Conservation (phyloP, 2,888 invertebrate genomes). For the Clepsis dumicolana region DNA sequence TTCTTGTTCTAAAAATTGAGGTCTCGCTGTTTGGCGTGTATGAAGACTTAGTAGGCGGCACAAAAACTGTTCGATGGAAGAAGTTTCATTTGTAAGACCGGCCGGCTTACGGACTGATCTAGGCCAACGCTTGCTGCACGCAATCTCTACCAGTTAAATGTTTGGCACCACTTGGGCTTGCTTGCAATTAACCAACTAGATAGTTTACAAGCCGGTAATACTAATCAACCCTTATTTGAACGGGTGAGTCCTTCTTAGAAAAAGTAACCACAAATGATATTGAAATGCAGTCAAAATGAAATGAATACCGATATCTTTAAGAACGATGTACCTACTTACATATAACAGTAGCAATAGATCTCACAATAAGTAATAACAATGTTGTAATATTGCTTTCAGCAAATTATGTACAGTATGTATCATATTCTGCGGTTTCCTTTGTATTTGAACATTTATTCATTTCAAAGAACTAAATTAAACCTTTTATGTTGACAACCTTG, state of each 20-base stretch:
- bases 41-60: slow-evolving; percentile 51
- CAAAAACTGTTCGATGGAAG: slow-evolving; percentile 54
- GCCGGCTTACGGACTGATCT: slow-evolving; percentile 61
- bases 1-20: slow-evolving; percentile 23
- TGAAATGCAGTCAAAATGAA: not conserved
- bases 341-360: not conserved
- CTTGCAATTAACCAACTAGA: slow-evolving; percentile 35
- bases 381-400: not conserved
- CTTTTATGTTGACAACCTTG: slow-evolving; percentile 40
- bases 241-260: not conserved
- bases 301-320: not conserved
- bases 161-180: slow-evolving; percentile 40
- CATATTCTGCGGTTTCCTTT: slow-evolving; percentile 1
- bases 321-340: not conserved
- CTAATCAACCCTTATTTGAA: not conserved
- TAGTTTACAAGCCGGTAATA: slow-evolving; percentile 23
- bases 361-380: not conserved
- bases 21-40: slow-evolving; percentile 18
- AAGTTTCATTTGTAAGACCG: slow-evolving; percentile 62
- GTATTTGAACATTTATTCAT: slow-evolving; percentile 23
- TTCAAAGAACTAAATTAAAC: slow-evolving; percentile 33
- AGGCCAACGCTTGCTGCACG: slow-evolving; percentile 68
- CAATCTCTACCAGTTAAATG: slow-evolving; percentile 56
- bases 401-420: not conserved
- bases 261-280: not conserved